A percentile compares a stretch with the other conserved stretches of the same genome.
These are phyloP conservation scores for Bombus cullumanus DNA, from an alignment of 1,140 invertebrate genomes.

Conservation along the genomic window DNA sequence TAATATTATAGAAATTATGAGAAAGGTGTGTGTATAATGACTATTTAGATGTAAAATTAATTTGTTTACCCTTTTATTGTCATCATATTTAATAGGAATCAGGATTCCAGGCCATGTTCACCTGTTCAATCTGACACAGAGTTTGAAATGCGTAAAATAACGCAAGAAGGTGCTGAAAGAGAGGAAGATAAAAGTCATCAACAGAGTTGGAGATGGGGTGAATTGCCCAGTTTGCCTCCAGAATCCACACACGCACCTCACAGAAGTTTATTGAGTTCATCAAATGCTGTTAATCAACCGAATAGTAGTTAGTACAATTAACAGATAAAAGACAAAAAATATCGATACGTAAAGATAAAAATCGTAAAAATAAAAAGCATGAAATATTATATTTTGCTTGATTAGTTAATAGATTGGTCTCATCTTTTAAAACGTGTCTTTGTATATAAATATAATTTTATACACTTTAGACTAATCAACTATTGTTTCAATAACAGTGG, in stretches of 20 bases:
- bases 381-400: background rate
- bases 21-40: background rate
- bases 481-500: conserved; percentile 77
- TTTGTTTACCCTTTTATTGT: conserved; percentile 16
- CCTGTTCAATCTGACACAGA: conserved; percentile 97
- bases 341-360: background rate
- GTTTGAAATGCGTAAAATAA: conserved; percentile 90
- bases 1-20: background rate
- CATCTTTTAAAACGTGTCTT: too few species aligned
- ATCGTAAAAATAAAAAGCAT: background rate
- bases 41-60: conserved; percentile 21
- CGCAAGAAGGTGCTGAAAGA: conserved; percentile 82
- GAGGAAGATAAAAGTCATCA: conserved; percentile 82
- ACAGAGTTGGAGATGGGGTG: conserved; percentile 98
- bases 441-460: background rate
- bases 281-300: conserved; percentile 59
- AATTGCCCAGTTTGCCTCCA: conserved; percentile 88
- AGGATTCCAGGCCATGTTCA: conserved; percentile 88
- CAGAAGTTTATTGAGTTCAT: conserved; percentile 72
- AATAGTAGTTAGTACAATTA: conserved; percentile 73
- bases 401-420: background rate
- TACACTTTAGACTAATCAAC: conserved; percentile 66
- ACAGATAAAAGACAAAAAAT: background rate
- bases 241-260: conserved; percentile 71
- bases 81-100: conserved; percentile 82